Base-by-base conservation (phyloP, 2,888 invertebrate species). In the Neuroscelio doddi region DNA sequence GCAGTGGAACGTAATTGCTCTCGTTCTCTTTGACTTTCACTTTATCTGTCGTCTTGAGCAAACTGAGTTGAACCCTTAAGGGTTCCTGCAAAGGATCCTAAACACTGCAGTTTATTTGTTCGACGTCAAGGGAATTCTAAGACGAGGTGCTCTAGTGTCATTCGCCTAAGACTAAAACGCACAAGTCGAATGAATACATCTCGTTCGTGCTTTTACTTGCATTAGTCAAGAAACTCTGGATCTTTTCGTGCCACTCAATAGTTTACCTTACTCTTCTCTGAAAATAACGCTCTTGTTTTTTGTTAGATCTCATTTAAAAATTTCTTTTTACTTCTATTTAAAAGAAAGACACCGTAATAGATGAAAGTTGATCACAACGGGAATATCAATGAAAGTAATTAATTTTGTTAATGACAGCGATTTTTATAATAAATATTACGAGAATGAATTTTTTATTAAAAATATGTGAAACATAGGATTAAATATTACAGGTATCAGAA, bases 1-100 rank as follows among this genome's bases (percentile, higher is more conserved):
- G 57, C 67, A 34, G 36, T 63, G 65, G 64, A 73, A 72, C 69
- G 75, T 76, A 77, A 77, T 77, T 77, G 77, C 77, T 74, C 64
- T 12, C 38, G 57, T 68, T 67, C 68, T 65, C 76, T 76, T 76
- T 76, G 75, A 76, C 74, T 76, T 73, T 70, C 68, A 51, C 68
- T 72, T 68, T 68, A 71, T 71, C 74, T 66, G 69, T 70, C 72
- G 62, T 69, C 64, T 57, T 59, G 45, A 42, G 71, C 65, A 74
- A 75, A 76, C 71, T 66, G 55, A 32, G 58, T 51, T 45, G 64
- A 57, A 57, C 57, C 39, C 49, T 41, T 17, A 7, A 36, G 51
- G 51, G 39, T 72, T 63, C 62, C 65, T 50, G 50, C 44, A 56
- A 69, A 70, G 61, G 59, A 59, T 64, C 58, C 64, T 66, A 68